Evolutionary conservation across 1,140 invertebrate species (phyloP).

Genomic region (Leguminivora glycinivorella): DNA sequence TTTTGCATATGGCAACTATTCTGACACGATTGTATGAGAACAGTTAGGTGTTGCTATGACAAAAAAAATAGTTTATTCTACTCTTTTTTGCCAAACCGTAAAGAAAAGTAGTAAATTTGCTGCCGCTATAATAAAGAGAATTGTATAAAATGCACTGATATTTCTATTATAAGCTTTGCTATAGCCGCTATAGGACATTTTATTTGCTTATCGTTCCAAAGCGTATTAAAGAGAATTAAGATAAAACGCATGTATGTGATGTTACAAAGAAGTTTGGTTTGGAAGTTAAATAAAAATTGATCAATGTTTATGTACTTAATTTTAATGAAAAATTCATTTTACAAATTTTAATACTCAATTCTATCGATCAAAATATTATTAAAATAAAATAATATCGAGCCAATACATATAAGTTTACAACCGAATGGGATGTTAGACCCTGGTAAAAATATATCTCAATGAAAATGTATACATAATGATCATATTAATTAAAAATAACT

Average conservation of each 20-base stretch:
- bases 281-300: constrained; percentile 32
- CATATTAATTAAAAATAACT: constrained; percentile 3
- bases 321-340: constrained; percentile 72
- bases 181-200: no score
- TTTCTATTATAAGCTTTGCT: no score
- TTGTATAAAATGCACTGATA: no score
- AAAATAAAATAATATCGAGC: constrained; percentile 34
- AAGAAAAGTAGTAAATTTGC: no score
- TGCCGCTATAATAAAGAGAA: no score
- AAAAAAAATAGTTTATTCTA: no score
- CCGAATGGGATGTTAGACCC: not conserved
- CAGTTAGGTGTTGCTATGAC: no score
- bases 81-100: no score
- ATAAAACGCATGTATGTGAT: constrained; percentile 14
- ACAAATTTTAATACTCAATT: constrained; percentile 69
- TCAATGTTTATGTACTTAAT: constrained; percentile 37
- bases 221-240: no score
- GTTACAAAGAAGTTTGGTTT: constrained; percentile 25
- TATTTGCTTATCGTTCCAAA: no score
- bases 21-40: no score
- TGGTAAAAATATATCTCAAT: constrained; percentile 7
- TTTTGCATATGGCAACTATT: no score
- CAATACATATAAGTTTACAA: not conserved
- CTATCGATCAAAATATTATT: constrained; percentile 49
- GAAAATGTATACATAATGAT: not conserved